Percentiles rank a stretch among this genome's conserved stretches.
These are phyloP conservation scores for Nymphalis c-album DNA, from an alignment of 2,888 invertebrate genomes.

Conservation along the genomic window DNA sequence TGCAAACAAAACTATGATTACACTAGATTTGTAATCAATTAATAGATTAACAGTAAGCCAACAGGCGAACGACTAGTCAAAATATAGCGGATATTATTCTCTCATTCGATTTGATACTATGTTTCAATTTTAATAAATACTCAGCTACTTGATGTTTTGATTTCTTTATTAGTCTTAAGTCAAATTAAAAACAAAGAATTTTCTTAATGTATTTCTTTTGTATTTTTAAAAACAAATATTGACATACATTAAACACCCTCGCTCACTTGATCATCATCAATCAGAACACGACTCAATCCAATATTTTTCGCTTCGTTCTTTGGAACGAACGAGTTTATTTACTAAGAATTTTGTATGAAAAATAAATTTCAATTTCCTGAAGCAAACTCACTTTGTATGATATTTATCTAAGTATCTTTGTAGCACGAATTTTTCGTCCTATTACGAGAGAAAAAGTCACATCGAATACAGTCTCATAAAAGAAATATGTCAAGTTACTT, in stretches of 20 bases:
- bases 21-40: too few relatives aligned
- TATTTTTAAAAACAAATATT: not conserved
- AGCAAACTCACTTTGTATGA: slow-evolving; percentile 4
- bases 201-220: not conserved
- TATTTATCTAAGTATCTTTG: slow-evolving; percentile 1
- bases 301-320: not conserved
- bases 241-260: not conserved
- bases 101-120: too few relatives aligned
- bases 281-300: not conserved
- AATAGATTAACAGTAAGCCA: too few relatives aligned
- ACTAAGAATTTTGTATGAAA: slow-evolving; percentile 10
- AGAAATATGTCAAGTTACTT: too few relatives aligned
- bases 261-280: slow-evolving; percentile 8
- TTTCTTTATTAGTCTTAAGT: too few relatives aligned
- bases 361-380: slow-evolving; percentile 5
- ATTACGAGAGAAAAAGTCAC: not conserved
- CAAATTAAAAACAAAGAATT: too few relatives aligned
- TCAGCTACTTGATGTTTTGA: too few relatives aligned
- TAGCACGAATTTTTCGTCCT: not conserved
- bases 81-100: too few relatives aligned
- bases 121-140: too few relatives aligned
- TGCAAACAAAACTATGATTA: too few relatives aligned
- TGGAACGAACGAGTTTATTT: slow-evolving; percentile 4
- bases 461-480: too few relatives aligned
- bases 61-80: too few relatives aligned